These are phyloP conservation scores for Otocyon megalotis DNA, from an alignment of 2,113 vertebrate genomes.

Conservation along the genomic window DNA sequence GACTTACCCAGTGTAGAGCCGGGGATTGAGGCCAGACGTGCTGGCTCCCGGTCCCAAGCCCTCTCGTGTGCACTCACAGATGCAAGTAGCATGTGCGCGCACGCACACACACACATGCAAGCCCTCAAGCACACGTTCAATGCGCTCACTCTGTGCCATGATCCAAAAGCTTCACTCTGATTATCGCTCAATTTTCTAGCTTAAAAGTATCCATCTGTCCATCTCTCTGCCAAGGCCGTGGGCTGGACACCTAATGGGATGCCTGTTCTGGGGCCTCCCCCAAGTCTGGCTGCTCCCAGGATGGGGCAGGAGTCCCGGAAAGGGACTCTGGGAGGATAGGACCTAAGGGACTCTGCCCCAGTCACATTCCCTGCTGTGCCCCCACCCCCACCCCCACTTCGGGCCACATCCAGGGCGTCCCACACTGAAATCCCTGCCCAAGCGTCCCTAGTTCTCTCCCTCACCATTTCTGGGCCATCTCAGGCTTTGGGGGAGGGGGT, in stretches of 20 bases:
- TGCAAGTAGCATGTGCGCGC: not conserved
- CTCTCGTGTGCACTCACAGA: not conserved
- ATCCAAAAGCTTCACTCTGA: conserved; percentile 11
- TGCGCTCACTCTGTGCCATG: not conserved
- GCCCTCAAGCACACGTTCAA: not conserved
- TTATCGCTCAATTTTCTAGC: conserved; percentile 50
- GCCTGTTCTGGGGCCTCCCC: not conserved
- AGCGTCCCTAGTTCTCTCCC: no score
- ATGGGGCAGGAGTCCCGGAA: not conserved
- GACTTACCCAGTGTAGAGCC: not conserved
- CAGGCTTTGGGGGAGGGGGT: not conserved
- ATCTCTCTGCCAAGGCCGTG: conserved; percentile 56
- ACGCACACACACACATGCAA: no score
- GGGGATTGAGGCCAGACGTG: not conserved
- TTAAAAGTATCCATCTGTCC: conserved; percentile 55
- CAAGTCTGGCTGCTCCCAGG: not conserved
- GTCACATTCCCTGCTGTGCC: not conserved
- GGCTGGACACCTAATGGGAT: not conserved
- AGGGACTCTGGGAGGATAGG: not conserved
- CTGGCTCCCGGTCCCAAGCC: not conserved
- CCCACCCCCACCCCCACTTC: not conserved
- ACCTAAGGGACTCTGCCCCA: not conserved
- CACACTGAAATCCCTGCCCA: not conserved
- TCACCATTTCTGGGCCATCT: not conserved
- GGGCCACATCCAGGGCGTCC: not conserved